Percentiles rank a stretch among this genome's conserved stretches.
phyloP scores from a whole-genome alignment of 2,888 invertebrate genomes.

The Artemia sinica region DNA sequence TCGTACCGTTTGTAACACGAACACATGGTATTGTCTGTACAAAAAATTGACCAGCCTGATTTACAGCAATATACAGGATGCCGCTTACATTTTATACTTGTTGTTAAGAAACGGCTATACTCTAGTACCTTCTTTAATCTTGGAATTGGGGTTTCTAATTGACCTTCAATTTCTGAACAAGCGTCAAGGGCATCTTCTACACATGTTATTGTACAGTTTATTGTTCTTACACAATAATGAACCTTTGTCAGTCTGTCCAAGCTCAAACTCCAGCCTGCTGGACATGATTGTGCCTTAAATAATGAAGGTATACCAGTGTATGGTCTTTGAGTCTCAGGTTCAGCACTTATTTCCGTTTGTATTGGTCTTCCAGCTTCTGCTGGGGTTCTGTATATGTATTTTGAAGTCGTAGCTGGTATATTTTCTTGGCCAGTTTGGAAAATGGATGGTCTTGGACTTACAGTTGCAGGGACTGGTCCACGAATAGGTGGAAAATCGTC shows the following conservation, averaged over 20 bases:
- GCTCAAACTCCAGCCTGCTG: neutral
- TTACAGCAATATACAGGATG: conserved; percentile 11
- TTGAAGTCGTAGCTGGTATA: neutral
- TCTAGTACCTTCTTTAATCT: neutral
- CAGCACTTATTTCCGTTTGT: neutral
- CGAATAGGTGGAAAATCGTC: neutral
- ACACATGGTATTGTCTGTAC: neutral
- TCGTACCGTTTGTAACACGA: conserved; percentile 3
- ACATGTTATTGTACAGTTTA: conserved; percentile 5
- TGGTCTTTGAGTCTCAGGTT: neutral
- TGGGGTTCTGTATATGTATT: neutral
- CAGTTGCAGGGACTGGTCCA: neutral
- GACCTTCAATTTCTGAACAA: neutral
- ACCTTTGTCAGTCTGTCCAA: neutral
- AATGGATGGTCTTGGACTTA: neutral
- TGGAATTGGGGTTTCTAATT: neutral
- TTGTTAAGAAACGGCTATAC: neutral
- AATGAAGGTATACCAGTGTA: neutral
- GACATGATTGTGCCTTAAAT: neutral
- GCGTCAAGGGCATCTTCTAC: neutral
- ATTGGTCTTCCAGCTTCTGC: neutral
- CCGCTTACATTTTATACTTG: neutral
- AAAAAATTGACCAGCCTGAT: neutral
- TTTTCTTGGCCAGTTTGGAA: neutral
- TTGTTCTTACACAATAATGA: neutral